Evolutionary conservation across 2,888 invertebrate genomes (phyloP).

Genomic region (Anodontia alba): DNA sequence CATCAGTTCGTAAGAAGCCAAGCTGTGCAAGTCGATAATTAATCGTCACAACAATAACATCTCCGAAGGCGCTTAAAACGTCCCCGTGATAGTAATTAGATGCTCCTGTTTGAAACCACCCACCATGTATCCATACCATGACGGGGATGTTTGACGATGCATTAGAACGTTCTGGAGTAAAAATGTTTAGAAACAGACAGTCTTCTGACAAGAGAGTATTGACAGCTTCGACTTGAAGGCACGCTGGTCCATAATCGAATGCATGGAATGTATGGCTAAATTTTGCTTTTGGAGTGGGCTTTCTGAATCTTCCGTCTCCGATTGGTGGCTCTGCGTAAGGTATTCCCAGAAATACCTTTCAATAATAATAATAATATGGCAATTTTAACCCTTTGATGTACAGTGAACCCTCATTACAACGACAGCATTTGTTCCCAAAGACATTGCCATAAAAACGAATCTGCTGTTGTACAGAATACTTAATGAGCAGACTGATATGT

Average conservation of each 20-base stretch:
- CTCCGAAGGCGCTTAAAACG: background rate
- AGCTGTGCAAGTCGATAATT: too few relatives aligned
- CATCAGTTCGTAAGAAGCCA: background rate
- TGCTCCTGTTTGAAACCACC: background rate
- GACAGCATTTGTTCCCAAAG: too few relatives aligned
- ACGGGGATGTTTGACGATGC: background rate
- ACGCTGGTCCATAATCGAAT: background rate
- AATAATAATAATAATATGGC: background rate
- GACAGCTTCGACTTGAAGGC: background rate
- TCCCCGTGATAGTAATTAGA: background rate
- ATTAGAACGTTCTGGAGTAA: background rate
- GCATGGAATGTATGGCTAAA: background rate
- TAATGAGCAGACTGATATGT: too few relatives aligned
- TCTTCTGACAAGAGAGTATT: background rate
- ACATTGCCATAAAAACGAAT: too few relatives aligned
- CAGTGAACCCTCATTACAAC: too few relatives aligned
- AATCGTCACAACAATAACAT: too few relatives aligned
- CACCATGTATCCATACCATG: conserved; percentile 1
- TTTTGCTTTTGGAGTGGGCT: background rate
- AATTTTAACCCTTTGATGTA: too few relatives aligned
- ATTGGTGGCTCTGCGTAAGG: background rate
- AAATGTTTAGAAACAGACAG: background rate
- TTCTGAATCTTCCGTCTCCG: background rate
- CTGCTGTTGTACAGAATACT: too few relatives aligned
- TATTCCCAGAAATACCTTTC: background rate